Base-by-base conservation (phyloP, 1,140 invertebrate genomes). In the Zaprionus lachaisei region DNA sequence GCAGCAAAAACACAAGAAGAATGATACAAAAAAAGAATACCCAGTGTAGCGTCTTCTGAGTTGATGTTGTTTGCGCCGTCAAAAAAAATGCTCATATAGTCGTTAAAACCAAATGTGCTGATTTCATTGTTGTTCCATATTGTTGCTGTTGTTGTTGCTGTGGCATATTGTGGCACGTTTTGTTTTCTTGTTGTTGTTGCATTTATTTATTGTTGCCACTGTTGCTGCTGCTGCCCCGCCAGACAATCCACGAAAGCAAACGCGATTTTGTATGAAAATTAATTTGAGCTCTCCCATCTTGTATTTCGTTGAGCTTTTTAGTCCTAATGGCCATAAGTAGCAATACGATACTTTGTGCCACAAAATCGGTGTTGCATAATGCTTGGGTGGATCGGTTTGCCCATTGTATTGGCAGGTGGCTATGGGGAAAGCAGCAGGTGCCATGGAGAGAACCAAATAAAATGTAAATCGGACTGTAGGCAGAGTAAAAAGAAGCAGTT, bases 71-170 rank as follows among this genome's bases (percentile, higher is more conserved):
- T 56, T 34, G 34, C 12, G 49, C 6, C 9, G 47, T 28, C 31
- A 44, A 60, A 57, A 64, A 15, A 17, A n/a, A 47, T 38, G 37
- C 64, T 68, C 82, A 84, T 79, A 90, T 74, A 90, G 85, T 89
- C 85, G 85, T 89, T 89, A 89, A 90, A 85, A 82, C 81, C 85
- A 89, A 89, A 89, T 89, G 85, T 89, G 85, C 85, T 90, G 85
- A 89, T 89, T 91, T 89, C 76, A 77, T 89, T 84, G 74, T 74
- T 81, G 62, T 64, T 75, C 44, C n/a, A 31, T 12, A 28, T 58
- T 58, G n/a, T 71, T 44, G 12, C 60, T 74, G 38, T 58, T 63
- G 11, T 58, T 73, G 37, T 77, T 73, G 56, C 55, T 58, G 44
- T 24, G 49, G 41, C 63, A 79, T 62, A 68, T 77, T 68, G 54